A percentile compares a stretch with the other conserved stretches of the same genome.
phyloP scores from a whole-genome alignment of 2,888 invertebrate species.

The Oasisia sp. region DNA sequence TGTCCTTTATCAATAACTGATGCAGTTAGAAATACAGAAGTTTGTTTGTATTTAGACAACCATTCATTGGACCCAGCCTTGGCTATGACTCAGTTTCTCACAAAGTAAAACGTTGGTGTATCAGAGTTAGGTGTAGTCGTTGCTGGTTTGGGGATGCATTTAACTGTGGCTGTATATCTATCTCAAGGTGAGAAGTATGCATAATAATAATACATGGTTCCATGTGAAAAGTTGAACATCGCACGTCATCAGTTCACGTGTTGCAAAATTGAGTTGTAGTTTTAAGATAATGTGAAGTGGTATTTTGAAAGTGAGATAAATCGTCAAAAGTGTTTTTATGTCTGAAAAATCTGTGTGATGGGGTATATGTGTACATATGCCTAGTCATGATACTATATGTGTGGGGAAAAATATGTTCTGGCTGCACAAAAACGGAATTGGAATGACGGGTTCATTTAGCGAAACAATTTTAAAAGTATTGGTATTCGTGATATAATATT shows the following conservation, averaged over 20 bases:
- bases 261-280: not conserved
- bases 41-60: not conserved
- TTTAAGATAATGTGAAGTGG: not conserved
- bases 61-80: not conserved
- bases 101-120: too few species aligned
- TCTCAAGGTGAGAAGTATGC: not conserved
- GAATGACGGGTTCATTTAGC: not conserved
- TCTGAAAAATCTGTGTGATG: not conserved
- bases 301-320: not conserved
- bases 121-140: not conserved
- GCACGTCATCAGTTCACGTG: not conserved
- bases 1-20: not conserved
- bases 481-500: not conserved
- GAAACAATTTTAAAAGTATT: not conserved
- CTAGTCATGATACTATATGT: not conserved
- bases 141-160: conserved; percentile 1
- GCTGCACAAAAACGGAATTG: not conserved
- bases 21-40: not conserved
- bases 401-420: not conserved
- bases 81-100: not conserved
- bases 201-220: not conserved
- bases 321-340: not conserved
- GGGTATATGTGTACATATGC: not conserved
- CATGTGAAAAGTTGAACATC: not conserved
- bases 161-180: not conserved